phyloP scores from a whole-genome alignment of 2,797 vertebrate genomes.

The Carapus acus region DNA sequence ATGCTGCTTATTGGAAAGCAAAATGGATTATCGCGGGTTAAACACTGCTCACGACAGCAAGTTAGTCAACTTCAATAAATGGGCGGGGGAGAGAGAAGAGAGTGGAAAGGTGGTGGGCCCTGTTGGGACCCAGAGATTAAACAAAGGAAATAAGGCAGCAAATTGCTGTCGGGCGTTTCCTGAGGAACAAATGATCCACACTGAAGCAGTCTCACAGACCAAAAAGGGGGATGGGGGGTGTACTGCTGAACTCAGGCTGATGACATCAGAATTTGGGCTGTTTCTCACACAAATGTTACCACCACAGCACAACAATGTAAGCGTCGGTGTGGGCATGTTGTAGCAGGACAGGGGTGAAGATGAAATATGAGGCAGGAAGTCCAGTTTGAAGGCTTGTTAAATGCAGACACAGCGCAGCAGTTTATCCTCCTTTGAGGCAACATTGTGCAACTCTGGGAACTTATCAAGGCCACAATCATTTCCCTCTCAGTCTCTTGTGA shows the following conservation, averaged over 20 bases:
- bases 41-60: conserved; percentile 39
- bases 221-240: conserved; percentile 22
- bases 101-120: conserved; percentile 10
- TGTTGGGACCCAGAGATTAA: conserved; percentile 39
- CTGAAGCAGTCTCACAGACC: conserved; percentile 23
- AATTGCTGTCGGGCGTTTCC: conserved; percentile 36
- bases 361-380: too few species aligned
- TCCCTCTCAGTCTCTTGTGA: too few species aligned
- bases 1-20: conserved; percentile 36
- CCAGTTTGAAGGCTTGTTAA: too few species aligned
- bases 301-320: too few species aligned
- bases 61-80: conserved; percentile 26
- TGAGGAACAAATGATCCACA: conserved; percentile 35
- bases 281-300: neutral
- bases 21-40: conserved; percentile 40
- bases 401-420: too few species aligned
- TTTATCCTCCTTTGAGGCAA: too few species aligned
- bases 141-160: conserved; percentile 41
- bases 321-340: too few species aligned
- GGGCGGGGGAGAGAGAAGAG: conserved; percentile 5
- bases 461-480: too few species aligned
- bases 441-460: too few species aligned
- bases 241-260: conserved; percentile 37
- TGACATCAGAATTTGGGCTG: conserved; percentile 43
- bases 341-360: too few species aligned